Evolutionary conservation across 2,888 invertebrate species (phyloP).

Genomic region (Coenonympha glycerion): DNA sequence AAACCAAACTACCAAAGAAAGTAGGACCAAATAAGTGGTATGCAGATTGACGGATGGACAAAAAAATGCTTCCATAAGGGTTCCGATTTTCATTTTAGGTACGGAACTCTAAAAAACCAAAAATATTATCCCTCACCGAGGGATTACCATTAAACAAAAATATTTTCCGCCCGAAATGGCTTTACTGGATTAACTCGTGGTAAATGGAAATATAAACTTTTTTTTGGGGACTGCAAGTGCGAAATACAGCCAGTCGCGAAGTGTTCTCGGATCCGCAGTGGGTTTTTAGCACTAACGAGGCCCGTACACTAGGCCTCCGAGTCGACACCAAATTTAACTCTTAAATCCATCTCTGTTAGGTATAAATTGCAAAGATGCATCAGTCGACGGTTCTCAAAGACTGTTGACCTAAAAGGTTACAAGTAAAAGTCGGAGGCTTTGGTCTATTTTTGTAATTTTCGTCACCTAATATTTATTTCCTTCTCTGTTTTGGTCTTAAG

Average conservation of each 20-base stretch:
- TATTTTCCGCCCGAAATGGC: constrained; percentile 7
- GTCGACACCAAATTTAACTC: constrained; percentile 8
- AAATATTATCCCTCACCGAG: not conserved
- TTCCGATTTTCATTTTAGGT: no score
- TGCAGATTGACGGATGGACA: no score
- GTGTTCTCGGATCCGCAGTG: constrained; percentile 26
- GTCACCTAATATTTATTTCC: constrained; percentile 15
- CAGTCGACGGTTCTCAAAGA: constrained; percentile 15
- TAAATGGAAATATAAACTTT: constrained; percentile 17
- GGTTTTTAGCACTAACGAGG: constrained; percentile 29
- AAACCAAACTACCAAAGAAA: no score
- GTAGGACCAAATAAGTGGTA: no score
- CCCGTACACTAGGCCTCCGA: constrained; percentile 16
- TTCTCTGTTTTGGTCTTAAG: not conserved
- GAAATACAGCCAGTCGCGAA: constrained; percentile 27
- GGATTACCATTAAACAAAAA: constrained; percentile 2
- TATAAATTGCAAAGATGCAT: not conserved
- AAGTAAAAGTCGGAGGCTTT: constrained; percentile 18
- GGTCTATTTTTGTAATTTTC: constrained; percentile 24
- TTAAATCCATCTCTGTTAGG: constrained; percentile 2
- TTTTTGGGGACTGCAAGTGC: constrained; percentile 21
- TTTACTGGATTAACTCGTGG: constrained; percentile 11
- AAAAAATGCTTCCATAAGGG: no score
- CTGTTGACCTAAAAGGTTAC: constrained; percentile 30
- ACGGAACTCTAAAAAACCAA: constrained; percentile 1